These are phyloP conservation scores for Luidia sarsii DNA, from an alignment of 53 echinoderm and acorn worm species.

Conservation along the genomic window DNA sequence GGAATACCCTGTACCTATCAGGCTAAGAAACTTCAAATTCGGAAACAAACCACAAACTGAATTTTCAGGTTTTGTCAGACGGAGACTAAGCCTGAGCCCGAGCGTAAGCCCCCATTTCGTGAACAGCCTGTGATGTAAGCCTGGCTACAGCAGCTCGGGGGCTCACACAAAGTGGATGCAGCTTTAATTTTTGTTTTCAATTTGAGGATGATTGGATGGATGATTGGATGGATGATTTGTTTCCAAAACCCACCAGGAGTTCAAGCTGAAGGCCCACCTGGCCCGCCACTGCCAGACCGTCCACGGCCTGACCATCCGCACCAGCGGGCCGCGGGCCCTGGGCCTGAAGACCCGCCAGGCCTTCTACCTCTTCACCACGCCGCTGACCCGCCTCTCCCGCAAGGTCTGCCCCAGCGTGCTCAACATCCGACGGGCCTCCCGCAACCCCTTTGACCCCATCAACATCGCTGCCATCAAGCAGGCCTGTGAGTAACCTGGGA, in stretches of 20 bases:
- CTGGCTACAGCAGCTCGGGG: no score
- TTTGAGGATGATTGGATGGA: no score
- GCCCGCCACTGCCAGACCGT: constrained; percentile 98
- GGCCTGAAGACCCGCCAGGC: constrained; percentile 95
- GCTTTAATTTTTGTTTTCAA: no score
- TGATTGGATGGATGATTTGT: no score
- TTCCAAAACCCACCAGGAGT: constrained; percentile 64
- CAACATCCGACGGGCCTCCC: constrained; percentile 83
- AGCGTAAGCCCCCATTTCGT: no score
- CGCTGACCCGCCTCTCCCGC: constrained; percentile 87
- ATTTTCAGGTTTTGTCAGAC: no score
- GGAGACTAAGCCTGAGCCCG: no score
- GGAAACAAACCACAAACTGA: no score
- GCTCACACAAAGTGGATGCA: no score
- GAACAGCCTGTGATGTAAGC: no score
- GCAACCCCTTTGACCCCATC: constrained; percentile 90
- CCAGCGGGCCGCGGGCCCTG: constrained; percentile 79
- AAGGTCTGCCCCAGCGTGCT: constrained; percentile 78
- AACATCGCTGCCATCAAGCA: constrained; percentile 89
- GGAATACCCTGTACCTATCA: no score
- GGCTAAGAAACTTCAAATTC: no score
- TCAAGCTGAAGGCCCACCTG: constrained; percentile 96
- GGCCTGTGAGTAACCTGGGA: constrained; percentile 98
- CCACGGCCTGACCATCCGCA: constrained; percentile 93
- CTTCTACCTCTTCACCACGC: constrained; percentile 91